A percentile compares a stretch with the other conserved stretches of the same genome.
phyloP scores from a whole-genome alignment of 2,113 vertebrate genomes.

The Rousettus leschenaultii region DNA sequence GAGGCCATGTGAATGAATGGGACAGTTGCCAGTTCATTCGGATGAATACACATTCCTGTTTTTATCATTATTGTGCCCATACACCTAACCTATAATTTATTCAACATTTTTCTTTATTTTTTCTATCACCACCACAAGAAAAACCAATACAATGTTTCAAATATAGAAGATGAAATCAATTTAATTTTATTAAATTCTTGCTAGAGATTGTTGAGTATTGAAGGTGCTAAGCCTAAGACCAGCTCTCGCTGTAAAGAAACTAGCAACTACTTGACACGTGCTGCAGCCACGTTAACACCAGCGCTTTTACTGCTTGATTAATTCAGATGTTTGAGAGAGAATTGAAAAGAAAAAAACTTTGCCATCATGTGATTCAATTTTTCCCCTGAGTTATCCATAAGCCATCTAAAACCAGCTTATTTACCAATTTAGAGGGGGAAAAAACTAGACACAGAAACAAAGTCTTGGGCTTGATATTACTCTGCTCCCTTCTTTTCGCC shows the following conservation, averaged over 20 bases:
- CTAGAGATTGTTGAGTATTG: not conserved
- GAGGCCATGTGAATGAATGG: not conserved
- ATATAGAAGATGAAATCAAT: not conserved
- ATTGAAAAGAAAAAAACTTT: not conserved
- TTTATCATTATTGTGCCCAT: not conserved
- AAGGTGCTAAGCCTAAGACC: not conserved
- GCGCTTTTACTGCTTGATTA: not conserved
- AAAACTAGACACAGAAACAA: not conserved
- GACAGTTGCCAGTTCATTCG: not conserved
- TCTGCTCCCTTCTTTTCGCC: not conserved
- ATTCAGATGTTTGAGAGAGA: not conserved
- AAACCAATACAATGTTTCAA: not conserved
- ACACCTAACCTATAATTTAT: not conserved
- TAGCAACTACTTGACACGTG: not conserved
- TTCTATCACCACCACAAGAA: not conserved
- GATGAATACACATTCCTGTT: not conserved
- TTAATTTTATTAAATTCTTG: not conserved
- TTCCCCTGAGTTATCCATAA: not conserved
- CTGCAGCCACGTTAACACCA: not conserved
- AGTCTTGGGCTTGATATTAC: not conserved
- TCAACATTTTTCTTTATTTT: not conserved
- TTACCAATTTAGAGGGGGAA: not conserved
- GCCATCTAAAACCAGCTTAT: not conserved
- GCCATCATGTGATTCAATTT: not conserved
- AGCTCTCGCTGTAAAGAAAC: not conserved